Percentiles rank a stretch among this genome's conserved stretches.
phyloP scores from a whole-genome alignment of 2,797 vertebrate genomes.

The Neomorphus geoffroyi region DNA sequence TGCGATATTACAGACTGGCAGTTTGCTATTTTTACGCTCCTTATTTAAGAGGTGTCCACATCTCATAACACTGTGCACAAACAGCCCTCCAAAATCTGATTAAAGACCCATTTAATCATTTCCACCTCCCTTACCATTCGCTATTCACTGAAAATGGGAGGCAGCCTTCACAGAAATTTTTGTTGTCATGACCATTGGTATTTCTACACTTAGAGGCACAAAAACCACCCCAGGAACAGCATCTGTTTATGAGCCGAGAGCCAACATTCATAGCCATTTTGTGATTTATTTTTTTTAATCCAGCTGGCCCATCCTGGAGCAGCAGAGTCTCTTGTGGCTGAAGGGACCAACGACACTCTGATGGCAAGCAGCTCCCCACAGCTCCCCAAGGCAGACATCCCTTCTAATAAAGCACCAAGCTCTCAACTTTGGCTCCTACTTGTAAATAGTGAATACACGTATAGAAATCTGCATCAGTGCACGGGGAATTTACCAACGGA shows the following conservation, averaged over 20 bases:
- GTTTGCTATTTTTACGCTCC: neutral
- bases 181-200: too few species aligned
- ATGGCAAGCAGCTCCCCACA: neutral
- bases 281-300: neutral
- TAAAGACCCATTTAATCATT: neutral
- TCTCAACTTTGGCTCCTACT: neutral
- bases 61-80: neutral
- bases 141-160: neutral
- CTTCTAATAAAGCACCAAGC: neutral
- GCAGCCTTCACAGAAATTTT: neutral
- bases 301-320: neutral
- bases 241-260: neutral
- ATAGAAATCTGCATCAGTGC: neutral
- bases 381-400: neutral
- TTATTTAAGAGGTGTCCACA: neutral
- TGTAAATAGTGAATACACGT: fast-evolving
- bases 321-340: neutral
- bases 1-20: fast-evolving
- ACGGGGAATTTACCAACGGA: neutral
- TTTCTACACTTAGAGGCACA: neutral
- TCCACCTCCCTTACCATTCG: neutral
- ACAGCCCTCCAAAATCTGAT: neutral
- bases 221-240: neutral
- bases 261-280: neutral
- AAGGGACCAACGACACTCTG: fast-evolving